Percentiles rank a stretch among this genome's conserved stretches.
These are phyloP conservation scores for Pluvialis apricaria DNA, from an alignment of 2,113 vertebrate genomes.

Conservation along the genomic window DNA sequence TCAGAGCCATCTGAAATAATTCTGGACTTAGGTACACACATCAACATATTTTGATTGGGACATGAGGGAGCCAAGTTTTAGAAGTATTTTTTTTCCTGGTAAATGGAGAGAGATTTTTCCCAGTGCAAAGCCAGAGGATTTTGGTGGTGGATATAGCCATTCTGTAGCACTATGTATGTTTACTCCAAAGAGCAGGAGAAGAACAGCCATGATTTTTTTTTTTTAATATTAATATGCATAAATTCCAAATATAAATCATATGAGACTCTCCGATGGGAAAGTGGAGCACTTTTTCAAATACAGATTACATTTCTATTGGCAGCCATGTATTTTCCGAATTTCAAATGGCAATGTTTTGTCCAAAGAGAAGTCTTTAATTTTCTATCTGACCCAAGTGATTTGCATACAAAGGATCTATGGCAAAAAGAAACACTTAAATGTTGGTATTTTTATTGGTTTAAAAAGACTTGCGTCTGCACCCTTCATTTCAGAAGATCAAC, in stretches of 20 bases:
- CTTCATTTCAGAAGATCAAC: slow-evolving; percentile 58
- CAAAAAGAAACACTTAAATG: slow-evolving; percentile 15
- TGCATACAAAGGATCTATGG: slow-evolving; percentile 65
- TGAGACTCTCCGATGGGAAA: background rate
- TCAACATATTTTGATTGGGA: background rate
- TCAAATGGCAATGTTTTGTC: slow-evolving; percentile 63
- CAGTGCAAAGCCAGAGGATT: background rate
- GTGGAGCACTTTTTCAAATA: slow-evolving; percentile 22
- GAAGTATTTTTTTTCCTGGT: background rate
- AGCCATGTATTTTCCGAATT: slow-evolving; percentile 42
- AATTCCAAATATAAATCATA: background rate
- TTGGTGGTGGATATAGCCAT: background rate
- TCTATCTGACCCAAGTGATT: slow-evolving; percentile 60
- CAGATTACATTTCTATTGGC: slow-evolving; percentile 42
- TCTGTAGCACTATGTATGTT: background rate
- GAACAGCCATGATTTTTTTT: background rate
- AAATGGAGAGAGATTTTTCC: background rate
- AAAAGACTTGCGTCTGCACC: slow-evolving; percentile 72
- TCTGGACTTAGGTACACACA: background rate
- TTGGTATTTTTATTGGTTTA: slow-evolving; percentile 63
- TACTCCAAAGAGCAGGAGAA: background rate
- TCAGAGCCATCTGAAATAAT: background rate
- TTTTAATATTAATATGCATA: background rate
- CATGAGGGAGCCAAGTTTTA: fast-evolving
- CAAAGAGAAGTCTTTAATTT: slow-evolving; percentile 70